These are phyloP conservation scores for Trachops cirrhosus DNA, from an alignment of 2,797 vertebrate genomes.

Conservation along the genomic window DNA sequence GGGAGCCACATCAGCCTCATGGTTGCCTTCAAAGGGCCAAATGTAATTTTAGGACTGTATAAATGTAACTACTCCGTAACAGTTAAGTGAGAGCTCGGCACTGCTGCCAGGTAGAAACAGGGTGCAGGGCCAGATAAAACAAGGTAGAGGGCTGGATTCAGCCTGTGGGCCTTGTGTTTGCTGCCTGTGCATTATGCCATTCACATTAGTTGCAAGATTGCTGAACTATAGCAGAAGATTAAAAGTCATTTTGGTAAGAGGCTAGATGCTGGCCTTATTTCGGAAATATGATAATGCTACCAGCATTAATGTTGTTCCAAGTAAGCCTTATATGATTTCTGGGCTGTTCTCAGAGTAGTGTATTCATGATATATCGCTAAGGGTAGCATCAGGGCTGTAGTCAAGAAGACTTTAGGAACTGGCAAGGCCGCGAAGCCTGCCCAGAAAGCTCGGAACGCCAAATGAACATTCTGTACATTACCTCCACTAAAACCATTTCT, in stretches of 20 bases:
- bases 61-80: no score
- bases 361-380: background rate
- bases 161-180: no score
- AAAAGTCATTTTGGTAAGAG: constrained; percentile 4
- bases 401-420: background rate
- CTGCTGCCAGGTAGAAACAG: no score
- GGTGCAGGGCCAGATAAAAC: no score
- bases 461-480: background rate
- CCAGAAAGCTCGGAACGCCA: background rate
- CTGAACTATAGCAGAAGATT: background rate
- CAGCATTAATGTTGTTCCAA: background rate
- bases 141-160: no score
- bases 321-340: background rate
- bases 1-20: no score
- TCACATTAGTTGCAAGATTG: background rate
- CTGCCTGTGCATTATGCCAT: background rate
- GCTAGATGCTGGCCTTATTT: background rate
- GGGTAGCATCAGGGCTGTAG: background rate
- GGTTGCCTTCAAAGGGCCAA: no score
- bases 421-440: background rate
- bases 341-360: background rate
- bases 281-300: background rate
- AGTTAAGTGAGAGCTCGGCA: no score
- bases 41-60: no score
- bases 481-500: background rate